Conservation (phyloP, 2,113 vertebrate genomes). For the Entomyzon cyanotis region DNA sequence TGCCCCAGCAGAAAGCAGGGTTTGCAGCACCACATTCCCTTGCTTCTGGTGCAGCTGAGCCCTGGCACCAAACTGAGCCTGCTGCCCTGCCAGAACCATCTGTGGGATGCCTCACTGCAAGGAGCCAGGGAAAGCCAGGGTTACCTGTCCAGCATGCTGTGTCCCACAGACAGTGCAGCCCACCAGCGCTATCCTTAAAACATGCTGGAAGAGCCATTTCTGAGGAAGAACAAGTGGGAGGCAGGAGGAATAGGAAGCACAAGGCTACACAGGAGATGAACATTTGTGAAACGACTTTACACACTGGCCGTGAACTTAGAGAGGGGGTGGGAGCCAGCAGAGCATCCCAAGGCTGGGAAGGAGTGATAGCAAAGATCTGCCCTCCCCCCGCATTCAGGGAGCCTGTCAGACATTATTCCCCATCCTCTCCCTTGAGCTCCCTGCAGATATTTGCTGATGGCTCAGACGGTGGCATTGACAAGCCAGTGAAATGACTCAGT, state of each 20-base stretch:
- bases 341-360: not conserved
- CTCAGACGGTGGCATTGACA: not conserved
- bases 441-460: not conserved
- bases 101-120: not conserved
- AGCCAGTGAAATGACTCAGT: not conserved
- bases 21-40: not conserved
- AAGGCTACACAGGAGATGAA: not conserved
- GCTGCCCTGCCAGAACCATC: not conserved
- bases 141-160: not conserved
- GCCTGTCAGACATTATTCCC: not conserved
- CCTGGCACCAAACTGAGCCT: not conserved
- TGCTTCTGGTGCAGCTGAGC: not conserved
- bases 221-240: not conserved
- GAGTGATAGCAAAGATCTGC: not conserved
- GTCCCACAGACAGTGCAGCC: rapidly evolving
- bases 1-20: not conserved
- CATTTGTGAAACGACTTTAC: not conserved
- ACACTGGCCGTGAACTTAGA: not conserved
- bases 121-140: not conserved
- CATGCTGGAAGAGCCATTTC: not conserved
- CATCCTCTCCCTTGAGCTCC: not conserved
- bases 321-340: not conserved
- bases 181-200: not conserved
- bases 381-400: rapidly evolving
- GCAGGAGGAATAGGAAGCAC: not conserved